These are phyloP conservation scores for Campoplex capitator DNA, from an alignment of 2,888 invertebrate genomes.

Conservation along the genomic window DNA sequence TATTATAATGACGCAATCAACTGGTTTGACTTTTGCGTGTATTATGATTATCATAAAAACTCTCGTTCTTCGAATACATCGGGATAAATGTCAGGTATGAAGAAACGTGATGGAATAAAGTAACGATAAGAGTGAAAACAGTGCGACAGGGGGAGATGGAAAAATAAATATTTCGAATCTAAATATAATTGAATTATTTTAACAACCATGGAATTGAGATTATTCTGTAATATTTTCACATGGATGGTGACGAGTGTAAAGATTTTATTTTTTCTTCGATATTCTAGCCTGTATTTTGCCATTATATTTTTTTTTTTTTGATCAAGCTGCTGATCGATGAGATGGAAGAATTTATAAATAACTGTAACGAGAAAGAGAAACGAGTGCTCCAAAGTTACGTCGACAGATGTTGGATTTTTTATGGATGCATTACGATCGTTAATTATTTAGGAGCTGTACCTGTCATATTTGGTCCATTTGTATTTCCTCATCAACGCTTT, in stretches of 20 bases:
- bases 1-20: constrained; percentile 67
- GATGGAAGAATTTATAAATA: constrained; percentile 68
- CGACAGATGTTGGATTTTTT: constrained; percentile 58
- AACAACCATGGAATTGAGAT: too few species aligned
- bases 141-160: too few species aligned
- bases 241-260: too few species aligned
- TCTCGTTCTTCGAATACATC: constrained; percentile 61
- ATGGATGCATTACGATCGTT: constrained; percentile 61
- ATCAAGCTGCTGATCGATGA: constrained; percentile 24
- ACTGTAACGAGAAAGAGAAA: constrained; percentile 50
- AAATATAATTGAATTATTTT: too few species aligned
- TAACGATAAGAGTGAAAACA: neutral
- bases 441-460: constrained; percentile 61
- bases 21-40: constrained; percentile 63
- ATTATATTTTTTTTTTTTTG: neutral
- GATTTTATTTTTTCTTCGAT: neutral
- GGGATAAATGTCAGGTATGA: constrained; percentile 65
- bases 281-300: neutral
- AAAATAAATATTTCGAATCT: too few species aligned
- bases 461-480: constrained; percentile 69
- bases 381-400: constrained; percentile 70
- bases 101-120: neutral
- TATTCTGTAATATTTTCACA: too few species aligned
- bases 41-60: constrained; percentile 68
- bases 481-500: constrained; percentile 60